Evolutionary conservation across 2,113 vertebrate species (phyloP).

Genomic region (Zootoca vivipara): DNA sequence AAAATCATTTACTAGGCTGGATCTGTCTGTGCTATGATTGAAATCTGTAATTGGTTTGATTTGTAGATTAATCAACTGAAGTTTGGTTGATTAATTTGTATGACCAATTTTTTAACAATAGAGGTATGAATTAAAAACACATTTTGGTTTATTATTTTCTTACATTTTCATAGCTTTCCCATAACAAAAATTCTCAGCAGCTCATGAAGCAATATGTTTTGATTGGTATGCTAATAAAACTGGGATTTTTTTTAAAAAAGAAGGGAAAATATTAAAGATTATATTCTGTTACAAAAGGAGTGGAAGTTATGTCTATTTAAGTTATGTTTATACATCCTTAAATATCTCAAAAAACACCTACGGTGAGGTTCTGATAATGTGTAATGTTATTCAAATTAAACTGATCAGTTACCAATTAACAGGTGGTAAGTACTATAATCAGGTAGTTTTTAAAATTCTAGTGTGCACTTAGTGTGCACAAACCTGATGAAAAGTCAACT

Average conservation of each 20-base stretch:
- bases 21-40: not conserved
- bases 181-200: too few species aligned
- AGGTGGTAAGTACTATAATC: not conserved
- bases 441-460: not conserved
- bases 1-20: not conserved
- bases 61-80: not conserved
- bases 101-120: not conserved
- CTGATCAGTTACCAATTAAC: not conserved
- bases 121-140: not conserved
- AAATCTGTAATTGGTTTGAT: not conserved
- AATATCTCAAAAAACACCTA: not conserved
- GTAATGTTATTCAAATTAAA: not conserved
- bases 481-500: not conserved
- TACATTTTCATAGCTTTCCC: too few species aligned
- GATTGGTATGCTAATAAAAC: not conserved
- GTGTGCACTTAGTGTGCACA: not conserved
- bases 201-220: not conserved
- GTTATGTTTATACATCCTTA: not conserved
- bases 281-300: not conserved
- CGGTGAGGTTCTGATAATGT: not conserved
- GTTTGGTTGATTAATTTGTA: not conserved
- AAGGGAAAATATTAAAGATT: not conserved
- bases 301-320: not conserved
- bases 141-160: not conserved
- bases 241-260: not conserved